Evolutionary conservation across 2,113 vertebrate species (phyloP).

Genomic region (Muntiacus muntjak): DNA sequence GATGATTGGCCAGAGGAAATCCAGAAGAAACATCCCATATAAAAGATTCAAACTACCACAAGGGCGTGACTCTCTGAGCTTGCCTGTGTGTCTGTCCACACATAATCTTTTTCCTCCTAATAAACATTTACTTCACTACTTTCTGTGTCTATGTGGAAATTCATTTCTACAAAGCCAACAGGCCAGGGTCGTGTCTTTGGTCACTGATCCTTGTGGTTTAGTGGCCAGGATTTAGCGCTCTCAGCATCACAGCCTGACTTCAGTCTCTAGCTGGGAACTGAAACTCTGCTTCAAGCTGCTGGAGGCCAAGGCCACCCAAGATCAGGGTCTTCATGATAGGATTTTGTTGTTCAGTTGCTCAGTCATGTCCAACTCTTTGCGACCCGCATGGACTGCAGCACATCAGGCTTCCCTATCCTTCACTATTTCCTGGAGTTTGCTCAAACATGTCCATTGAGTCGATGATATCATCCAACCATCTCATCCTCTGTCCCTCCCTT

Average conservation of each 20-base stretch:
- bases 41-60: background rate
- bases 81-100: background rate
- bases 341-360: background rate
- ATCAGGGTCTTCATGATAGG: background rate
- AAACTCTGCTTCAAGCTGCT: background rate
- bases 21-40: background rate
- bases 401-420: background rate
- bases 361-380: fast-evolving
- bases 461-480: background rate
- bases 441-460: background rate
- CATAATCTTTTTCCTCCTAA: background rate
- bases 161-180: background rate
- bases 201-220: background rate
- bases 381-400: background rate
- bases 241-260: background rate
- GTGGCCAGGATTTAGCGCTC: background rate
- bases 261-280: background rate
- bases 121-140: background rate
- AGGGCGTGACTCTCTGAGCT: background rate
- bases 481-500: background rate
- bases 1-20: background rate
- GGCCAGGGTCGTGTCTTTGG: background rate
- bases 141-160: background rate
- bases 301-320: background rate
- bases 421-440: background rate